Conservation (phyloP, 2,113 vertebrate genomes). For the Illadopsis cleaveri region DNA sequence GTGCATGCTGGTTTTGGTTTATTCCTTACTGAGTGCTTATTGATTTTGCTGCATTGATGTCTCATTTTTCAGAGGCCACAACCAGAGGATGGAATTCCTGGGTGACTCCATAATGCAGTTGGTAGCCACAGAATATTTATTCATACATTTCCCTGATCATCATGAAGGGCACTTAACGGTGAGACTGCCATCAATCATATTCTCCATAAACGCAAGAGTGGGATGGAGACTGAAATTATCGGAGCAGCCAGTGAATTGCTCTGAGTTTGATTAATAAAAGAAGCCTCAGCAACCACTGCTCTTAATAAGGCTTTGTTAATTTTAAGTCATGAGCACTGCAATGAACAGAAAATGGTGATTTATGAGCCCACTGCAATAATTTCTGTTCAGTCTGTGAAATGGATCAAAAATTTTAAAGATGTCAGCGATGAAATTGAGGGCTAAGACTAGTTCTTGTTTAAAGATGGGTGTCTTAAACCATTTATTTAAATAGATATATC, state of each 20-base stretch:
- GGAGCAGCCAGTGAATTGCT: constrained; percentile 23
- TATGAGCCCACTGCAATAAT: neutral
- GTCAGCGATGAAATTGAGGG: neutral
- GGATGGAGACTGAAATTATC: neutral
- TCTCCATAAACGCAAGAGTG: neutral
- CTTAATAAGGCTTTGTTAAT: constrained; percentile 54
- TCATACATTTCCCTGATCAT: constrained; percentile 98
- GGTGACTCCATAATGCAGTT: constrained; percentile 99
- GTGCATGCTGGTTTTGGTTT: constrained; percentile 34
- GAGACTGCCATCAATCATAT: constrained; percentile 62
- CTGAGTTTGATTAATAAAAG: constrained; percentile 45
- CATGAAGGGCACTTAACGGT: constrained; percentile 98
- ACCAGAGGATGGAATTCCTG: constrained; percentile 99
- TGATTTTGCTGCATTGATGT: constrained; percentile 58
- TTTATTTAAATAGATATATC: neutral
- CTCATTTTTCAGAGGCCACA: constrained; percentile 89
- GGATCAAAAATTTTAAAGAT: constrained; percentile 39
- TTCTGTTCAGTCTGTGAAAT: constrained; percentile 30
- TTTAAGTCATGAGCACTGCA: constrained; percentile 34
- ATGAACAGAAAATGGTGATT: constrained; percentile 30
- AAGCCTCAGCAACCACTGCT: constrained; percentile 15
- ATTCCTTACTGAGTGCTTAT: constrained; percentile 41
- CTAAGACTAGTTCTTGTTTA: neutral
- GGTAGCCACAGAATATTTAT: constrained; percentile 97
- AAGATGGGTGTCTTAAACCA: neutral